phyloP scores from a whole-genome alignment of 2,113 vertebrate genomes.

The human region GRCh38 chr2:27609001-27609500 shows the following conservation, averaged over 20 bases:
- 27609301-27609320: background rate
- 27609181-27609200: background rate
- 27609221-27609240: background rate
- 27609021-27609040: too few species aligned
- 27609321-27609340: background rate
- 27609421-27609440: background rate
- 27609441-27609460: too few species aligned
- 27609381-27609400: background rate
- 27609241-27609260: background rate
- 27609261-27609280: background rate
- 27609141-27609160: background rate
- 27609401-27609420: background rate
- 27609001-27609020: too few species aligned
- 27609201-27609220: too few species aligned
- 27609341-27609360: background rate
- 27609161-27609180: background rate
- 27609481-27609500: too few species aligned
- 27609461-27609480: too few species aligned
- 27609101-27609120: too few species aligned
- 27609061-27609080: too few species aligned
- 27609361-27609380: background rate
- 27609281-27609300: background rate
- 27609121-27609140: background rate
- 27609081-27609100: too few species aligned
- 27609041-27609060: too few species aligned